A percentile compares a stretch with the other conserved stretches of the same genome.
Conservation (phyloP, 2,113 vertebrate species). For the Triplophysa siluroides region DNA sequence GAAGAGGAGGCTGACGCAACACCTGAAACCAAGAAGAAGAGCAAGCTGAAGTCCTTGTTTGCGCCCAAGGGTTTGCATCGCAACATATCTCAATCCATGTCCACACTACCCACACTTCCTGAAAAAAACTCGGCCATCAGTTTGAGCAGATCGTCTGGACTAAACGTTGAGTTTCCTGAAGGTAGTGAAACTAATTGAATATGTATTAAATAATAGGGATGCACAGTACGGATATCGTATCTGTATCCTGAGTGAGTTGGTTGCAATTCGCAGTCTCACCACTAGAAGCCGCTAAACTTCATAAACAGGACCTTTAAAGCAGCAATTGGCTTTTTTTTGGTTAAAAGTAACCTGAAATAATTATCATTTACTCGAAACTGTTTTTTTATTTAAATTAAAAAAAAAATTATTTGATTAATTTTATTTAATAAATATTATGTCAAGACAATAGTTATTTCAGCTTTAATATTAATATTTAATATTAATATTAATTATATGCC, state of each 20-base stretch:
- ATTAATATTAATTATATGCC: too few relatives aligned
- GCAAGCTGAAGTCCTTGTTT: constrained; percentile 83
- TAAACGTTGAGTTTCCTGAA: constrained; percentile 71
- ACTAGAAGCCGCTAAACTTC: too few relatives aligned
- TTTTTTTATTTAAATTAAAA: too few relatives aligned
- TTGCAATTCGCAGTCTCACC: too few relatives aligned
- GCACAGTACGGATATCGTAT: background rate
- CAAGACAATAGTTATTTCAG: too few relatives aligned
- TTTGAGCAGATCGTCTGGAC: constrained; percentile 71
- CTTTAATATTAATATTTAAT: too few relatives aligned
- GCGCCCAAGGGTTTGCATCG: constrained; percentile 85
- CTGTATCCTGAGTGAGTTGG: background rate
- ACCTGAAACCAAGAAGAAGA: constrained; percentile 79
- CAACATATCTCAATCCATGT: constrained; percentile 91
- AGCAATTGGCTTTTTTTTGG: too few relatives aligned
- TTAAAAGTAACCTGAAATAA: too few relatives aligned
- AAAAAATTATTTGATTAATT: too few relatives aligned
- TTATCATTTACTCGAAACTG: too few relatives aligned
- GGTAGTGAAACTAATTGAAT: constrained; percentile 55
- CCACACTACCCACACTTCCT: constrained; percentile 69
- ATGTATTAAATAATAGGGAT: background rate
- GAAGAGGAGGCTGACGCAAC: constrained; percentile 65
- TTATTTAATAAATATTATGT: too few relatives aligned
- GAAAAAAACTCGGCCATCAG: constrained; percentile 66
- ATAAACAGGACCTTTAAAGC: too few relatives aligned